These are phyloP conservation scores for Tinamus guttatus DNA, from an alignment of 2,113 vertebrate species.

Conservation along the genomic window DNA sequence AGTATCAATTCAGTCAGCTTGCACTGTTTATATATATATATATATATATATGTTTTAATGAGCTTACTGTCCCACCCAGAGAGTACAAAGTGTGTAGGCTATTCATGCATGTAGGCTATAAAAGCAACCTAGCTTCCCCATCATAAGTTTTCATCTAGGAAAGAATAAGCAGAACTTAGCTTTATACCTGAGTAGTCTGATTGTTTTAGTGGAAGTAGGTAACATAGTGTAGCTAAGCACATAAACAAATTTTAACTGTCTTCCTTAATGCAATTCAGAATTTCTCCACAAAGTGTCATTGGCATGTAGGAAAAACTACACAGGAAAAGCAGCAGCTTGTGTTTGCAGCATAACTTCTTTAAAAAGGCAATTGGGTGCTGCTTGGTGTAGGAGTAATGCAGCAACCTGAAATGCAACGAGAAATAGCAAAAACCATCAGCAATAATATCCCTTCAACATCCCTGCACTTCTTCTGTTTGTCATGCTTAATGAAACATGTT, in stretches of 20 bases:
- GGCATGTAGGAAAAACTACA: constrained; percentile 53
- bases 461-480: not conserved
- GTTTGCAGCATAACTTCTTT: not conserved
- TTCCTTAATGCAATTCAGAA: constrained; percentile 52
- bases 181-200: not conserved
- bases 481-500: not conserved
- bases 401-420: not conserved
- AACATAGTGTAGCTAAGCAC: not conserved
- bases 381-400: not conserved
- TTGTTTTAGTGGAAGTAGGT: constrained; percentile 20
- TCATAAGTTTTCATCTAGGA: constrained; percentile 13
- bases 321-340: not conserved
- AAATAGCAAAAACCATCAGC: not conserved
- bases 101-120: constrained; percentile 14
- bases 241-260: not conserved
- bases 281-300: constrained; percentile 72
- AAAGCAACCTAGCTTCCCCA: constrained; percentile 37
- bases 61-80: not conserved
- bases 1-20: too few relatives aligned
- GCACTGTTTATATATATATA: too few relatives aligned
- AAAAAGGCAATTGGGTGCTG: not conserved
- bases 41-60: not conserved
- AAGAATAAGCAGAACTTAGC: constrained; percentile 19
- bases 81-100: not conserved
- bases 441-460: too few relatives aligned